A percentile compares a stretch with the other conserved stretches of the same genome.
These are phyloP conservation scores for Zaprionus davidi DNA, from an alignment of 1,140 invertebrate genomes.

Conservation along the genomic window DNA sequence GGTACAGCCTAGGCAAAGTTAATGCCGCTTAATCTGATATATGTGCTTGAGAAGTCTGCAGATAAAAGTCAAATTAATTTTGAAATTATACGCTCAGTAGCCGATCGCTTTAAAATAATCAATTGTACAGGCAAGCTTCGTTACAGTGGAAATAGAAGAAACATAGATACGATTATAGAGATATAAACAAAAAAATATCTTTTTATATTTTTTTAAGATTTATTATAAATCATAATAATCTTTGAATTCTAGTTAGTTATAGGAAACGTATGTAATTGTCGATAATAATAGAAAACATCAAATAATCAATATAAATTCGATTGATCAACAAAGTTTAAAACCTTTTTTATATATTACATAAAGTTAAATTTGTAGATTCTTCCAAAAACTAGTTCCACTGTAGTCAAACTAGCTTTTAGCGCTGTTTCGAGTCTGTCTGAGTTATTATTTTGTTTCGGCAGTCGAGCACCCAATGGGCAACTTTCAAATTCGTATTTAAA, in stretches of 20 bases:
- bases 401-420: background rate
- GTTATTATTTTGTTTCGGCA: background rate
- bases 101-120: background rate
- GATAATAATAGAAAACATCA: background rate
- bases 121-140: background rate
- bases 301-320: background rate
- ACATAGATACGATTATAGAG: no score
- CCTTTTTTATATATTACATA: no score
- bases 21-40: background rate
- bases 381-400: background rate
- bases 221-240: no score
- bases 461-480: background rate
- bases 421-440: background rate
- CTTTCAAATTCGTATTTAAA: conserved; percentile 2
- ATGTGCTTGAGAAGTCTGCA: background rate
- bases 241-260: no score
- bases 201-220: no score
- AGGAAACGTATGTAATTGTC: no score
- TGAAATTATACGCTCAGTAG: background rate
- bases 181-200: no score
- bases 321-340: background rate
- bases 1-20: background rate
- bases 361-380: no score
- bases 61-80: background rate
- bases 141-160: background rate